Base-by-base conservation (phyloP, 1,140 invertebrate species). In the Samia ricini region DNA sequence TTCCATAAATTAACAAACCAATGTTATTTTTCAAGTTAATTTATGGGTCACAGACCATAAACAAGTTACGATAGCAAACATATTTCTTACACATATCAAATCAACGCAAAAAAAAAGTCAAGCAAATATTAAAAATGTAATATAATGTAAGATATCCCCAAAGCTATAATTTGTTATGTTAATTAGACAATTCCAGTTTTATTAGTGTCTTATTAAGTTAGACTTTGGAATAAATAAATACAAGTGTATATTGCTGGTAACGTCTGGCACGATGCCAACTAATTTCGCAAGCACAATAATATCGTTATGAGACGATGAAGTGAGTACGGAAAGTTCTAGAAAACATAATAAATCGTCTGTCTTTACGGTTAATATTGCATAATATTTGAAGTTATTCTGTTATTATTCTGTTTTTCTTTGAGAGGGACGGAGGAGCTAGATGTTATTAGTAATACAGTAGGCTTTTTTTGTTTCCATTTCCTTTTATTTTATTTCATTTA, bases 161-260 rank as follows among this genome's bases (percentile, higher is more conserved):
- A 29, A 29, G 26, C 1, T 29, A 52, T 12, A 19, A 52, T 52
- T 52, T 21, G 10, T 12, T 22, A 22, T 52, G 50, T 52, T 21
- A 52, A 52, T 63, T 51, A 23, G 18, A 52, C 26, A 24, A 56
- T 52, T 63, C 61, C 56, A 29, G 26, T 63, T 61, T 63, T 51
- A 63, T 63, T 57, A 29, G 42, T 52, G 6, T 15, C 20, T 49
- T 21, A 61, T 62, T 48, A 56, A 56, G 42, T 55, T n/a, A 4
- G 26, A 29, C 26, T 1, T 29, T 0, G 10, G 26, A 29, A 29
- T 19, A 21, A 52, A 52, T 3, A 52, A 52, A 52, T 12, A 52
- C 19, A 52, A 52, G 18, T 50, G 6, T 10, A 22, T 20, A n/a
- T n/a, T n/a, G 18, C 22, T 21, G 50, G 20, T 10, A 22, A 21